Evolutionary conservation across 2,888 invertebrate species (phyloP), one percentile per base, ranked within the genome.

Genomic region (Spatulosminthurus flaviceps): DNA sequence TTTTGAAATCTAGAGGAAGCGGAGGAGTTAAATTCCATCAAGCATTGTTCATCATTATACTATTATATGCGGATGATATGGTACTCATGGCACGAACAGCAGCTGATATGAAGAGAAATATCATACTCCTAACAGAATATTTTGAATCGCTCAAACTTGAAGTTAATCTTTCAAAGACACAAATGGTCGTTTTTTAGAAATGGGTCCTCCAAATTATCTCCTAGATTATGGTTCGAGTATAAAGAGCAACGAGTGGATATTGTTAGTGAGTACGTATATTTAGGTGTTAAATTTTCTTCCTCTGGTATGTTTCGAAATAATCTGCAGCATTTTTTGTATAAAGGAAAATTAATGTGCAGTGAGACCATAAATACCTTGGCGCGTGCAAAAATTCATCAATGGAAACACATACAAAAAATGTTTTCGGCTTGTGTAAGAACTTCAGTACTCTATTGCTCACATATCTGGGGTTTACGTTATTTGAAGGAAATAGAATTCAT

Each of bases 91-190:
- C 80, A 1, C 22, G 24, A 21, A 74, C 51, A 13, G 42, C 77
- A 0, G 72, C 22, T 13, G 76, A 77, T 0, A 79, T 86, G 19
- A 82, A 82, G 43, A n/a, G 34, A 66, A 67, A 74, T 29, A 67
- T 75, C 1, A 51, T 28, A 13, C n/a, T 22, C n/a, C 61, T 84
- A n/a, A 79, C 81, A 73, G 41, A 28, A 19, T 80, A 77, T 26
- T 77, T 82, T 34, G 72, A 80, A 21, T 11, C 24, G 1, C 41
- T 78, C 19, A 72, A 74, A 0, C 67, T 75, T n/a, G 19, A 61
- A 22, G 71, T 85, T 5, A 84, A 84, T 71, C 29, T 83, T 29
- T 66, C 26, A 0, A 85, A 84, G 81, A 84, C 84, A 11, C 85
- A 85, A 80, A 82, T 85, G 21, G 70, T 83, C 64, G 74, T 83